Conservation (phyloP, 2,113 vertebrate species). For the Cercopithecus mona region DNA sequence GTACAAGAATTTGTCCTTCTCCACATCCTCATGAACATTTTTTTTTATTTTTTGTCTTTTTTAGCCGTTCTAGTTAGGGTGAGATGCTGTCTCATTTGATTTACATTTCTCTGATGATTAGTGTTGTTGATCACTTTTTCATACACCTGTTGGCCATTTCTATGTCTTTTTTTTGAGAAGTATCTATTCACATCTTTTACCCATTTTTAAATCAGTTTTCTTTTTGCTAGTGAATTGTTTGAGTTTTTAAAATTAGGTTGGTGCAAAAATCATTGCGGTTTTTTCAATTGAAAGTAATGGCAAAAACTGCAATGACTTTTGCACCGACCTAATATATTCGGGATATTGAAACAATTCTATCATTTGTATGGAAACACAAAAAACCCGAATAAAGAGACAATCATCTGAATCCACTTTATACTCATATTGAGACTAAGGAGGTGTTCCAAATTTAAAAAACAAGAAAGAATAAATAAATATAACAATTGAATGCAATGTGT, state of each 20-base stretch:
- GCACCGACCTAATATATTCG: not conserved
- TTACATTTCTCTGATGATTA: not conserved
- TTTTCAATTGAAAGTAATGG: too few species aligned
- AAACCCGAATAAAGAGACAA: not conserved
- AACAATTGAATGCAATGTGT: not conserved
- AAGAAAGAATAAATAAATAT: not conserved
- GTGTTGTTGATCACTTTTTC: not conserved
- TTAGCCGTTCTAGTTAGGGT: not conserved
- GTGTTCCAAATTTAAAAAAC: not conserved
- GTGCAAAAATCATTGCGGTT: too few species aligned
- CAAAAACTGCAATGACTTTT: too few species aligned
- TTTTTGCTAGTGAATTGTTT: not conserved
- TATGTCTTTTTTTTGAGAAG: not conserved
- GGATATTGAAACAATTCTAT: not conserved
- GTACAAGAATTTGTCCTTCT: not conserved
- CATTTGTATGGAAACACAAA: not conserved
- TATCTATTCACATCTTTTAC: not conserved
- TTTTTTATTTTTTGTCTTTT: not conserved
- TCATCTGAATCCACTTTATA: not conserved
- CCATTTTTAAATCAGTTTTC: not conserved
- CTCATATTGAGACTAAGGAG: not conserved
- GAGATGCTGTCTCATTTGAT: not conserved
- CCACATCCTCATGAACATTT: not conserved
- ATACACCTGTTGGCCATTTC: not conserved
- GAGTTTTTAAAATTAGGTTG: not conserved